Conservation (phyloP, 1,140 invertebrate species). For the Teleopsis dalmanni region DNA sequence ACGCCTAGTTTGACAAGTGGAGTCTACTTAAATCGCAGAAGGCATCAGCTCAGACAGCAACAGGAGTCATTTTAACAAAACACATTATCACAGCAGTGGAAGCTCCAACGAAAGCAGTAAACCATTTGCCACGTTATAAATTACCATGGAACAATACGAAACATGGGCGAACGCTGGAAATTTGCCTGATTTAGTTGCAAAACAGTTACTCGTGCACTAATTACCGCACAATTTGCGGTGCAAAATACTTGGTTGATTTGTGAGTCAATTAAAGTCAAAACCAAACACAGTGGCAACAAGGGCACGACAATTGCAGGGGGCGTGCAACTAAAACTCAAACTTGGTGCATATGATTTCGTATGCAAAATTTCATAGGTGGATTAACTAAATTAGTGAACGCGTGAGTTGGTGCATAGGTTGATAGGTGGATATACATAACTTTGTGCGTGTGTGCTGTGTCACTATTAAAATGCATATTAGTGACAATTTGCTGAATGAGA, state of each 20-base stretch:
- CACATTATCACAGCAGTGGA: not conserved
- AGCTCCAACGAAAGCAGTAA: not conserved
- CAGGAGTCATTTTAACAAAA: no score
- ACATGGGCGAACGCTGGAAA: not conserved
- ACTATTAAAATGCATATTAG: no score
- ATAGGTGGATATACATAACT: not conserved
- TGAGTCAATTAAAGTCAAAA: conserved; percentile 41
- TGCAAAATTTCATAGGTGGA: not conserved
- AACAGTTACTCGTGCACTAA: conserved; percentile 15
- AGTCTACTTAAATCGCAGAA: no score
- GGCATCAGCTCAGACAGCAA: no score
- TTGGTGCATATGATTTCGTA: not conserved
- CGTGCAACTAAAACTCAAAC: no score
- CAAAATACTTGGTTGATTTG: conserved; percentile 43
- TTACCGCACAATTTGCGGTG: conserved; percentile 33
- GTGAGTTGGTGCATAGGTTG: not conserved
- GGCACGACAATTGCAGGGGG: not conserved
- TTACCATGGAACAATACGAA: no score
- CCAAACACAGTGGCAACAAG: conserved; percentile 15
- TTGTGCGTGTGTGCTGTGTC: no score
- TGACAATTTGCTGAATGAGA: no score
- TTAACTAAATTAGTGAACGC: not conserved
- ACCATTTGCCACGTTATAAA: conserved; percentile 10
- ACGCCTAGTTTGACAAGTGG: no score
- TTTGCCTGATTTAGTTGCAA: conserved; percentile 4